Conservation (phyloP, 2,888 invertebrate species). For the Baronia brevicornis region DNA sequence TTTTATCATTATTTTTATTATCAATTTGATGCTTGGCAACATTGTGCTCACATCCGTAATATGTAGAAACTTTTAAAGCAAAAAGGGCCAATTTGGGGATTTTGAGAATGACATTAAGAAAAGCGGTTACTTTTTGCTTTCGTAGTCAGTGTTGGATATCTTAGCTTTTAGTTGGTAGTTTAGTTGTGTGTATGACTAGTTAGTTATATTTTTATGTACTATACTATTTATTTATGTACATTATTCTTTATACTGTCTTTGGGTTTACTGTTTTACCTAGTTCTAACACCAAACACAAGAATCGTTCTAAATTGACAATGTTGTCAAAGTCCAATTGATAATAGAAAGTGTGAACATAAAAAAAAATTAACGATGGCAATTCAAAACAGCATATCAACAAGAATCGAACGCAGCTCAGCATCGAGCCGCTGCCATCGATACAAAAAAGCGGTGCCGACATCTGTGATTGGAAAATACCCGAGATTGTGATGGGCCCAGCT, state of each 20-base stretch:
- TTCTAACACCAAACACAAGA: constrained; percentile 24
- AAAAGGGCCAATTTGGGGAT: constrained; percentile 44
- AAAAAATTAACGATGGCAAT: constrained; percentile 37
- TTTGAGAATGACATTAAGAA: constrained; percentile 17
- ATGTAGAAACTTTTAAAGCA: constrained; percentile 48
- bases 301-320: constrained; percentile 47
- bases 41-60: constrained; percentile 65
- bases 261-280: constrained; percentile 23
- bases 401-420: constrained; percentile 66
- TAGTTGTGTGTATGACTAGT: constrained; percentile 53
- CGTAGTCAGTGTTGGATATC: constrained; percentile 55
- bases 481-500: constrained; percentile 49
- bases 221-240: constrained; percentile 34
- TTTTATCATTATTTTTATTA: constrained; percentile 69
- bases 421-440: constrained; percentile 55
- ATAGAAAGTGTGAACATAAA: constrained; percentile 42
- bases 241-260: constrained; percentile 20
- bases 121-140: constrained; percentile 56
- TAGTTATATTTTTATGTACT: constrained; percentile 32
- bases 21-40: constrained; percentile 76
- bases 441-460: constrained; percentile 34
- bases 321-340: constrained; percentile 73
- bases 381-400: constrained; percentile 72
- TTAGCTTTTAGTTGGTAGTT: constrained; percentile 61
- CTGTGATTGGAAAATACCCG: constrained; percentile 57